Conservation (phyloP, 1,140 invertebrate species). For the Cydia fagiglandana region DNA sequence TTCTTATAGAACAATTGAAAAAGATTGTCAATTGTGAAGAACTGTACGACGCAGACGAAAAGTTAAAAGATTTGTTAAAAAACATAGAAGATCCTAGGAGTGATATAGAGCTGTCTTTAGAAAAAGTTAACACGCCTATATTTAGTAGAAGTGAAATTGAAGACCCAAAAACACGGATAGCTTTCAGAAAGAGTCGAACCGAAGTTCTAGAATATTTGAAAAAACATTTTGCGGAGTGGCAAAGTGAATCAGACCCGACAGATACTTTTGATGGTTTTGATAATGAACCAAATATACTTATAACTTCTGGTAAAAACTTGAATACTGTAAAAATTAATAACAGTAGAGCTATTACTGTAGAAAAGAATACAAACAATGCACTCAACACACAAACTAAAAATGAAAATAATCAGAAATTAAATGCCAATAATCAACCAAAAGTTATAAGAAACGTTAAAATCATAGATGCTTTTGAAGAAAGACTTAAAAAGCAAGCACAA, state of each 20-base stretch:
- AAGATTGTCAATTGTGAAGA: conserved; percentile 33
- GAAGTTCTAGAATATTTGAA: conserved; percentile 45
- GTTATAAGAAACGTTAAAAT: conserved; percentile 38
- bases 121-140: neutral
- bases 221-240: conserved; percentile 43
- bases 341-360: conserved; percentile 42
- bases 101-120: neutral
- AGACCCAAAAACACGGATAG: conserved; percentile 5
- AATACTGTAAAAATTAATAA: conserved; percentile 46
- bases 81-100: conserved; percentile 14
- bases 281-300: conserved; percentile 33
- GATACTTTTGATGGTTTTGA: conserved; percentile 20
- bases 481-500: conserved; percentile 31
- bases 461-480: conserved; percentile 37
- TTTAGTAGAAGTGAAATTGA: neutral
- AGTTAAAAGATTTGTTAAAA: neutral
- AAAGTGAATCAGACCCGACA: neutral
- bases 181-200: conserved; percentile 40
- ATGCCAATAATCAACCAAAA: conserved; percentile 32
- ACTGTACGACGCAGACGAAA: conserved; percentile 18
- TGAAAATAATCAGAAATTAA: neutral
- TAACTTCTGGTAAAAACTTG: conserved; percentile 45
- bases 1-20: conserved; percentile 46
- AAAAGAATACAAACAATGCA: conserved; percentile 18
- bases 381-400: neutral